A percentile compares a stretch with the other conserved stretches of the same genome.
phyloP scores from a whole-genome alignment of 2,888 invertebrate species.

The Andrena flavipes region DNA sequence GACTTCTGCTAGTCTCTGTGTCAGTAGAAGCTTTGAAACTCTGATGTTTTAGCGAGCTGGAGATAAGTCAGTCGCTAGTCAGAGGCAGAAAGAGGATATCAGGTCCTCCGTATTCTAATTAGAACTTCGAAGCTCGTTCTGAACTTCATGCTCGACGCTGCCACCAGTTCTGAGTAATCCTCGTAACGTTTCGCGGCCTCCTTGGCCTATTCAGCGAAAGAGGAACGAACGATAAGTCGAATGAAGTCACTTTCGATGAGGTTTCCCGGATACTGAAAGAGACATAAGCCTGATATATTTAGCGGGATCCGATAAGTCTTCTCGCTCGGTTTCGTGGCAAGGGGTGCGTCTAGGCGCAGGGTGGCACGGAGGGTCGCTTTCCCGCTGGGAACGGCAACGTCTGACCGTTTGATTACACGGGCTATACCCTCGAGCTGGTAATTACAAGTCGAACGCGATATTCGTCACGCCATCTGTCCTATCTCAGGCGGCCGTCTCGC shows the following conservation, averaged over 20 bases:
- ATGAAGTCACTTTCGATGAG: conserved; percentile 45
- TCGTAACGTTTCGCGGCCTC: conserved; percentile 12
- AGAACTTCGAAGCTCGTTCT: neutral
- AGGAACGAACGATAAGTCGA: conserved; percentile 31
- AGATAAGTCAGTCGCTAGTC: no score
- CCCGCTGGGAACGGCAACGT: conserved; percentile 70
- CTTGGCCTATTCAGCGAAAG: conserved; percentile 15
- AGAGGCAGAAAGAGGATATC: no score
- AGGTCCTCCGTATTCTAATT: no score
- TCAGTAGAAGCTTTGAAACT: no score
- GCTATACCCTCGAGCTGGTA: conserved; percentile 64
- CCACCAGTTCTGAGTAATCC: conserved; percentile 7
- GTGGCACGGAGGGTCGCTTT: conserved; percentile 56
- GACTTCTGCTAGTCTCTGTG: neutral
- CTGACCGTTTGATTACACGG: conserved; percentile 69
- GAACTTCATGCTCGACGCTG: neutral
- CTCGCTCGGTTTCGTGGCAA: conserved; percentile 42
- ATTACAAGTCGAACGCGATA: conserved; percentile 75
- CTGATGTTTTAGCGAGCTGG: no score
- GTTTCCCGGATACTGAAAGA: conserved; percentile 44
- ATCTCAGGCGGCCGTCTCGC: conserved; percentile 52
- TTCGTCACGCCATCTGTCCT: conserved; percentile 75
- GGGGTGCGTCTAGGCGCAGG: conserved; percentile 36
- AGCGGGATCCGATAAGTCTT: conserved; percentile 54
- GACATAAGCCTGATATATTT: conserved; percentile 59